Conservation (phyloP, 2,113 vertebrate genomes). For the Lutjanus erythropterus region DNA sequence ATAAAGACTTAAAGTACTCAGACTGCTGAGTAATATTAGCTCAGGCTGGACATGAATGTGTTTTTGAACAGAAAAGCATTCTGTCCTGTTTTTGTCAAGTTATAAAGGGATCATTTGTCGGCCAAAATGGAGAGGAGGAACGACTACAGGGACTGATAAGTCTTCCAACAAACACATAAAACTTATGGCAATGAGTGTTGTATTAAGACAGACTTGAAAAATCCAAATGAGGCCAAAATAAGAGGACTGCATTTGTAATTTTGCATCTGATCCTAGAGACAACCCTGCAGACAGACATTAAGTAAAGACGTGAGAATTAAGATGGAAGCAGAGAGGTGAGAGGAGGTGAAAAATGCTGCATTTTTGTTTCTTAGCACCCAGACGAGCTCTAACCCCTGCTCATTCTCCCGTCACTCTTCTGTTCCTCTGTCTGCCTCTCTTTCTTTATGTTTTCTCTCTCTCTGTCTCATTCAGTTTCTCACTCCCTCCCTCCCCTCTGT, state of each 20-base stretch:
- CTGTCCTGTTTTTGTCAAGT: not conserved
- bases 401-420: slow-evolving; percentile 11
- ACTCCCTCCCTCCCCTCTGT: slow-evolving; percentile 8
- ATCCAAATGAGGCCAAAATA: not conserved
- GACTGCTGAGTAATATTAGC: not conserved
- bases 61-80: too few relatives aligned
- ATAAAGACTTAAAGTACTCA: not conserved
- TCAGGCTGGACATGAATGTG: not conserved
- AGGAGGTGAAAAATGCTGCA: not conserved
- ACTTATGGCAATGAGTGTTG: not conserved
- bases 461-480: not conserved
- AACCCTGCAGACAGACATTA: not conserved
- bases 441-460: slow-evolving; percentile 11
- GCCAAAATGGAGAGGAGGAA: not conserved
- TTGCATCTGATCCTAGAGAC: not conserved
- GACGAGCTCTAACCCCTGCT: not conserved
- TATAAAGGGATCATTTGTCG: not conserved
- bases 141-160: too few relatives aligned
- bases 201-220: not conserved
- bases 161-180: not conserved
- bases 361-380: slow-evolving; percentile 11
- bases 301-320: not conserved
- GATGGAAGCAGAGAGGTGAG: not conserved
- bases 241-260: not conserved
- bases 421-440: slow-evolving; percentile 21